phyloP scores from a whole-genome alignment of 2,888 invertebrate genomes.

The Tortrix viridana region DNA sequence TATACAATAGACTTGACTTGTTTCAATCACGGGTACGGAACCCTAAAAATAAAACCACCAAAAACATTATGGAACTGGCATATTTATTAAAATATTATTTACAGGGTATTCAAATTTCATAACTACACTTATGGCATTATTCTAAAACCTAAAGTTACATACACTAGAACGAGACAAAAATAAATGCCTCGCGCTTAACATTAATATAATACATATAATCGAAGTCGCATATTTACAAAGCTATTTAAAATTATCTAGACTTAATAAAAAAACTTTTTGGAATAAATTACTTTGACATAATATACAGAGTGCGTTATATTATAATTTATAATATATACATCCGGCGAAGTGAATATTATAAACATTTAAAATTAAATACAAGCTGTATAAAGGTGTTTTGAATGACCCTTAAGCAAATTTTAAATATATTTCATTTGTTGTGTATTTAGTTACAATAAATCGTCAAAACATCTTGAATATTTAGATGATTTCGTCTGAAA shows the following conservation, averaged over 20 bases:
- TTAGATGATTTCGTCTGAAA: too few species aligned
- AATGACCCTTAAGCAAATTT: too few species aligned
- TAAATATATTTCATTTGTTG: too few species aligned
- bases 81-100: conserved; percentile 71
- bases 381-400: neutral
- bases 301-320: conserved; percentile 28
- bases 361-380: neutral
- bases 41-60: conserved; percentile 42
- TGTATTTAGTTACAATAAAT: too few species aligned
- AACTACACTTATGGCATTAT: conserved; percentile 63
- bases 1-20: too few species aligned
- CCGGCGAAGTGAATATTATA: conserved; percentile 11
- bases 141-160: conserved; percentile 12
- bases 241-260: conserved; percentile 22
- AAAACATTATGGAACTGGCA: conserved; percentile 65
- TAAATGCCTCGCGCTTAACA: conserved; percentile 5
- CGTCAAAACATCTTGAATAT: too few species aligned
- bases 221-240: conserved; percentile 33
- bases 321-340: conserved; percentile 29
- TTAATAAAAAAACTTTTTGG: conserved; percentile 33
- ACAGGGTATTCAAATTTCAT: conserved; percentile 55
- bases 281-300: conserved; percentile 39
- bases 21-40: too few species aligned
- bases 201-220: conserved; percentile 31
- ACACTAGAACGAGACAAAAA: conserved; percentile 10